Evolutionary conservation across 2,113 vertebrate genomes (phyloP).

Genomic region (Oryzias woworae): DNA sequence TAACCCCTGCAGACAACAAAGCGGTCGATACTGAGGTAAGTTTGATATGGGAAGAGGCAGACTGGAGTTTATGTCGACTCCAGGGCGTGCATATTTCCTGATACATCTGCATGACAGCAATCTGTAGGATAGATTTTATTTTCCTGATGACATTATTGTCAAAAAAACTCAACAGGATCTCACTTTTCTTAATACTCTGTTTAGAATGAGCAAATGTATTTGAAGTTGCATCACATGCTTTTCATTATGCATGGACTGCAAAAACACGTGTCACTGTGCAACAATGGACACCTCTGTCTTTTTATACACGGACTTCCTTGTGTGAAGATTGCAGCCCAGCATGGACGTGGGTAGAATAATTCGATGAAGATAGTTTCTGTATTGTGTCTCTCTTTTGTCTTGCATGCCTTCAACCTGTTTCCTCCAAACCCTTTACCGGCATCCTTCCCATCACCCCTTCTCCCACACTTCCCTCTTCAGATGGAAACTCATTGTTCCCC

Average conservation of each 20-base stretch:
- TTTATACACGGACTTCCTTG: slow-evolving; percentile 25
- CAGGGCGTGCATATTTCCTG: neutral
- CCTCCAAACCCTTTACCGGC: slow-evolving; percentile 44
- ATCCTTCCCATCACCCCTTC: slow-evolving; percentile 25
- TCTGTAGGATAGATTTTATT: neutral
- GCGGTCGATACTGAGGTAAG: slow-evolving; percentile 67
- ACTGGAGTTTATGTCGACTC: neutral
- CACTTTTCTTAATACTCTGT: neutral
- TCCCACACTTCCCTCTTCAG: slow-evolving; percentile 39
- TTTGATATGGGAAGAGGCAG: slow-evolving; percentile 1
- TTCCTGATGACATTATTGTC: neutral
- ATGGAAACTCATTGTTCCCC: slow-evolving; percentile 68
- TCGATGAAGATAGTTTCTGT: slow-evolving; percentile 68
- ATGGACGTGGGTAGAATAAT: slow-evolving; percentile 33
- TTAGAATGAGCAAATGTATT: neutral
- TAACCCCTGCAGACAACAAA: slow-evolving; percentile 60
- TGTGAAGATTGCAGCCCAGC: slow-evolving; percentile 34
- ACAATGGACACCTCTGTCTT: slow-evolving; percentile 30
- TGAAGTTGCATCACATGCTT: slow-evolving; percentile 37
- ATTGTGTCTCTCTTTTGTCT: slow-evolving; percentile 73
- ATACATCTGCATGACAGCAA: slow-evolving; percentile 34
- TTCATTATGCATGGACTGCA: slow-evolving; percentile 10
- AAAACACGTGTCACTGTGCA: slow-evolving; percentile 17
- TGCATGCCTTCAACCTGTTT: slow-evolving; percentile 58
- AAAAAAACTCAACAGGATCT: neutral